Percentiles rank a stretch among this genome's conserved stretches.
Conservation (phyloP, 2,797 vertebrate genomes). For the Mus caroli region DNA sequence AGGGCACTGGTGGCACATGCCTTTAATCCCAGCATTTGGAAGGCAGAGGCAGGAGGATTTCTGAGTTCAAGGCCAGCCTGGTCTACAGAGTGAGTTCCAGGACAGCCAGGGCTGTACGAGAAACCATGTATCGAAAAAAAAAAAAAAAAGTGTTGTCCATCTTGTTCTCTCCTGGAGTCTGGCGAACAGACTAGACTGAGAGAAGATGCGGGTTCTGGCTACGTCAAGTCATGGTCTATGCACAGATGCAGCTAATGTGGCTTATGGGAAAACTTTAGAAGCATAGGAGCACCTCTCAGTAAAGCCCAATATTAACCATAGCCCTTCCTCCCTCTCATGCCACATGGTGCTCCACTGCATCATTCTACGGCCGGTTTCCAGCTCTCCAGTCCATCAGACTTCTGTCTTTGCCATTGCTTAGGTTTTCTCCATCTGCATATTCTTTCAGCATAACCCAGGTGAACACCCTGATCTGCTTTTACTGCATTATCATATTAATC, state of each 20-base stretch:
- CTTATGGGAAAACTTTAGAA: not conserved
- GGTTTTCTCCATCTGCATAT: not conserved
- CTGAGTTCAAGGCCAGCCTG: too few relatives aligned
- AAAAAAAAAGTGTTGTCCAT: not conserved
- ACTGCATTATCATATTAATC: not conserved
- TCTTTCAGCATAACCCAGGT: not conserved
- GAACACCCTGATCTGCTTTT: too few relatives aligned
- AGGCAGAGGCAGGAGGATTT: too few relatives aligned
- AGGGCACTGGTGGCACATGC: too few relatives aligned
- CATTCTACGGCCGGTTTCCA: too few relatives aligned
- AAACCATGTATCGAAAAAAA: too few relatives aligned
- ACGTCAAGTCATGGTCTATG: not conserved
- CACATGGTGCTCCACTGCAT: accelerated
- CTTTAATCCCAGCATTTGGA: too few relatives aligned
- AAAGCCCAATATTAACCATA: not conserved
- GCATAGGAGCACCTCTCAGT: not conserved
- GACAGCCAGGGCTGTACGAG: too few relatives aligned
- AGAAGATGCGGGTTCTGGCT: not conserved
- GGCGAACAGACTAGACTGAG: not conserved
- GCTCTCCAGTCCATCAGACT: not conserved
- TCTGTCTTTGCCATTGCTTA: not conserved
- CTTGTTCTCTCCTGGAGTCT: not conserved
- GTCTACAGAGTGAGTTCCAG: too few relatives aligned
- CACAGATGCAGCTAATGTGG: not conserved
- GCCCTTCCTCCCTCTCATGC: not conserved